Percentiles rank a stretch among this genome's conserved stretches.
Conservation (phyloP, 2,113 vertebrate genomes). For the Amphiprion percula region DNA sequence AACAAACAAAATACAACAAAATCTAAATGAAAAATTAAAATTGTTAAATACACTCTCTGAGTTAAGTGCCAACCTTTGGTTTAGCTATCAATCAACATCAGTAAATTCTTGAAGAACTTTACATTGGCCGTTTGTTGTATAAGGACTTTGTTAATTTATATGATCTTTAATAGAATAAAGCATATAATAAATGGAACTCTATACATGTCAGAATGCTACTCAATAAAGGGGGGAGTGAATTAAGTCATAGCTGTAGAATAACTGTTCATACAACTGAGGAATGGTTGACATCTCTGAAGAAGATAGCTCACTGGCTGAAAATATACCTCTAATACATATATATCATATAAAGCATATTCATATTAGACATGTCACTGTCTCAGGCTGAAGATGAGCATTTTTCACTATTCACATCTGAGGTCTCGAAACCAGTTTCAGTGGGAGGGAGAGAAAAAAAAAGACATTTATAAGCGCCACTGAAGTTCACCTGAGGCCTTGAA, state of each 20-base stretch:
- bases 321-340: slow-evolving; percentile 80
- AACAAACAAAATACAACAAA: slow-evolving; percentile 16
- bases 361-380: slow-evolving; percentile 68
- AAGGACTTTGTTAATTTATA: slow-evolving; percentile 64
- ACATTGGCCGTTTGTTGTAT: slow-evolving; percentile 64
- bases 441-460: slow-evolving; percentile 46
- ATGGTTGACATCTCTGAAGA: slow-evolving; percentile 80
- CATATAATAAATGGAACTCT: slow-evolving; percentile 68
- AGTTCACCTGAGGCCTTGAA: slow-evolving; percentile 80
- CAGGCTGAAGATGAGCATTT: slow-evolving; percentile 62
- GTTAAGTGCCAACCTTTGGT: slow-evolving; percentile 86
- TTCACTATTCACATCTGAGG: slow-evolving; percentile 63
- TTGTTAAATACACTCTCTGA: slow-evolving; percentile 68
- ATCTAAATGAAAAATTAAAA: slow-evolving; percentile 60
- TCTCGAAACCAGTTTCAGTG: slow-evolving; percentile 58
- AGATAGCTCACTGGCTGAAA: slow-evolving; percentile 77
- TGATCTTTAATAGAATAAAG: slow-evolving; percentile 68
- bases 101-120: slow-evolving; percentile 61
- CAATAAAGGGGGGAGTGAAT: slow-evolving; percentile 55
- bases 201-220: slow-evolving; percentile 66
- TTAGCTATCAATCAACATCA: slow-evolving; percentile 78
- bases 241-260: slow-evolving; percentile 44
- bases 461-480: slow-evolving; percentile 69
- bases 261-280: slow-evolving; percentile 62
- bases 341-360: slow-evolving; percentile 77